These are phyloP conservation scores for Hemiprocne comata DNA, from an alignment of 2,113 vertebrate genomes.

Conservation along the genomic window DNA sequence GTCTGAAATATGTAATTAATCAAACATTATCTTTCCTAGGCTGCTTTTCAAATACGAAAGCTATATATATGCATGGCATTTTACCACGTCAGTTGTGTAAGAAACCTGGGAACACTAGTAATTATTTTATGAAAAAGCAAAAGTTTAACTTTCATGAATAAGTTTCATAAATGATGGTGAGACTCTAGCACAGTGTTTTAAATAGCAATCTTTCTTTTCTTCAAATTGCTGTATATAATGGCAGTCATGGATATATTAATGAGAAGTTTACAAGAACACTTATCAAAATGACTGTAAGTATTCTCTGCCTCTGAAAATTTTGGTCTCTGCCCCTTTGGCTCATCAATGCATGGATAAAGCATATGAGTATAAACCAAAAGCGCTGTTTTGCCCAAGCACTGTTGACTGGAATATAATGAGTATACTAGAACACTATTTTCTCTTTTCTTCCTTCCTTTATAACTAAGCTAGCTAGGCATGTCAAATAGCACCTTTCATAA, in stretches of 20 bases:
- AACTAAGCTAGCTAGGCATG: not conserved
- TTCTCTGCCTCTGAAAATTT: not conserved
- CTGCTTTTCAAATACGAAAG: conserved; percentile 13
- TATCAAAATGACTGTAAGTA: not conserved
- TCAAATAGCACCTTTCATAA: conserved; percentile 5
- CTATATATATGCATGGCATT: not conserved
- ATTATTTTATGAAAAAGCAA: not conserved
- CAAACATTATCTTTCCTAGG: conserved; percentile 41
- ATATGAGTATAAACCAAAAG: not conserved
- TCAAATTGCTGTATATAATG: not conserved
- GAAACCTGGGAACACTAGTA: not conserved
- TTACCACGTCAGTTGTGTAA: not conserved
- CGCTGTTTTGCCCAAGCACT: not conserved
- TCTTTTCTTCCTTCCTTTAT: not conserved
- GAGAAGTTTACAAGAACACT: not conserved
- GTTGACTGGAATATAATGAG: not conserved
- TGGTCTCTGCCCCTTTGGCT: not conserved
- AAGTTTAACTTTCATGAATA: not conserved
- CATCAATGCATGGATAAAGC: not conserved
- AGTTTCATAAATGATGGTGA: not conserved
- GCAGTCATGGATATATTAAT: not conserved
- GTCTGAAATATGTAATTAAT: conserved; percentile 25
- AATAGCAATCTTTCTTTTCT: not conserved
- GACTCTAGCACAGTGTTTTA: not conserved
- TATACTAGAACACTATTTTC: not conserved